These are phyloP conservation scores for Lagria hirta DNA, from an alignment of 2,888 invertebrate species.

Conservation along the genomic window DNA sequence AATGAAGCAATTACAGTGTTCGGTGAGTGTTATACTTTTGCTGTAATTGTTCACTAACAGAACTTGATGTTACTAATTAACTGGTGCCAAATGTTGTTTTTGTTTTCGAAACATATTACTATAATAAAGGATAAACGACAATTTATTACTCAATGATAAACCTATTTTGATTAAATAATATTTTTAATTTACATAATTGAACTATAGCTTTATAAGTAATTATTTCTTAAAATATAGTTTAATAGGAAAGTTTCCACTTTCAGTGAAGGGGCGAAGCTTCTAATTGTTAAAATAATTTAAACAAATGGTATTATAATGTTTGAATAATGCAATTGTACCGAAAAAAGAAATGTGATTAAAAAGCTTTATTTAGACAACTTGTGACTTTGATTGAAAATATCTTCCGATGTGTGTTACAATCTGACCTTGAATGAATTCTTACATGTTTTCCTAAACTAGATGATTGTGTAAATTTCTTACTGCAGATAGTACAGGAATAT, in stretches of 20 bases:
- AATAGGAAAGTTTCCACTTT: slow-evolving; percentile 19
- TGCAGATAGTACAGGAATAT: slow-evolving; percentile 41
- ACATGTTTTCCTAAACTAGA: slow-evolving; percentile 41
- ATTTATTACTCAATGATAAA: too few species aligned
- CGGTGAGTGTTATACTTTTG: slow-evolving; percentile 9
- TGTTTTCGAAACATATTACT: too few species aligned
- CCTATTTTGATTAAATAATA: slow-evolving; percentile 19
- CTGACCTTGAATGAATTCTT: slow-evolving; percentile 38
- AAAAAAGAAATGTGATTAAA: slow-evolving; percentile 20
- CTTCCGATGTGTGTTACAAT: too few species aligned
- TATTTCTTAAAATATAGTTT: slow-evolving; percentile 19
- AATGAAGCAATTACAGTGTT: too few species aligned
- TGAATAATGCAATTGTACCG: slow-evolving; percentile 17
- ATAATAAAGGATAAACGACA: too few species aligned
- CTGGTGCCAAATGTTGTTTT: too few species aligned
- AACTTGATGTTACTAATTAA: too few species aligned
- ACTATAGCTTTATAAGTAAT: slow-evolving; percentile 18
- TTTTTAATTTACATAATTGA: slow-evolving; percentile 18
- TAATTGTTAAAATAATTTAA: slow-evolving; percentile 13
- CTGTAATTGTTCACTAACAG: too few species aligned
- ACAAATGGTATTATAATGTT: slow-evolving; percentile 22
- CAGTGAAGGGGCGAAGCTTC: slow-evolving; percentile 20
- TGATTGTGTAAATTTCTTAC: slow-evolving; percentile 43
- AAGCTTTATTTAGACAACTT: too few species aligned
- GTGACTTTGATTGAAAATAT: too few species aligned